Conservation (phyloP, 53 echinoderm and acorn worm genomes). For the Arbacia lixula region DNA sequence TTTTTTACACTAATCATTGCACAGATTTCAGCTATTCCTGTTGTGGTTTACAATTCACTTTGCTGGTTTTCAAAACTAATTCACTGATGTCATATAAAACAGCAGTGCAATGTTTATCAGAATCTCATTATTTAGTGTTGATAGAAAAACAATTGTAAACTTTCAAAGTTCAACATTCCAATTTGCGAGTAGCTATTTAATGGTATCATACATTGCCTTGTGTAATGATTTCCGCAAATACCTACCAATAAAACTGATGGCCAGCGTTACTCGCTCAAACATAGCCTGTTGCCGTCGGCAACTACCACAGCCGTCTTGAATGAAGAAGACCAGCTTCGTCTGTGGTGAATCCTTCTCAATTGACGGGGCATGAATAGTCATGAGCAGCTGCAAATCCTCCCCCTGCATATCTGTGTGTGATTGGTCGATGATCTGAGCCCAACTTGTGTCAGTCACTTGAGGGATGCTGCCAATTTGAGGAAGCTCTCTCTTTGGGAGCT, state of each 20-base stretch:
- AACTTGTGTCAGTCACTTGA: slow-evolving; percentile 69
- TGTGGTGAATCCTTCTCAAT: slow-evolving; percentile 56
- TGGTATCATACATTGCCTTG: too few relatives aligned
- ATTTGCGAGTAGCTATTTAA: too few relatives aligned
- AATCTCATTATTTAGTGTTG: too few relatives aligned
- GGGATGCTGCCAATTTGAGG: slow-evolving; percentile 45
- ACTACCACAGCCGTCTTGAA: slow-evolving; percentile 80
- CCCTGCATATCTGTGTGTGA: slow-evolving; percentile 39
- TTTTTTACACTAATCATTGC: too few relatives aligned
- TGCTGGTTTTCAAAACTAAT: too few relatives aligned
- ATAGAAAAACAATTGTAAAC: too few relatives aligned
- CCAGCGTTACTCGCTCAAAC: slow-evolving; percentile 69
- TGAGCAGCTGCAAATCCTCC: neutral
- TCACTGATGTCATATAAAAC: too few relatives aligned
- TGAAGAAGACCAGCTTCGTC: slow-evolving; percentile 78
- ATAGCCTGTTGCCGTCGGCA: slow-evolving; percentile 74
- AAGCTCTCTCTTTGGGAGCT: neutral
- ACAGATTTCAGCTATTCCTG: too few relatives aligned
- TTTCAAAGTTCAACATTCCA: too few relatives aligned
- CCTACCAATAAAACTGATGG: slow-evolving; percentile 74
- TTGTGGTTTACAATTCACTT: too few relatives aligned
- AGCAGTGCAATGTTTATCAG: too few relatives aligned
- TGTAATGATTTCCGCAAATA: neutral
- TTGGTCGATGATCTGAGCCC: slow-evolving; percentile 75
- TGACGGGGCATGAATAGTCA: neutral